Base-by-base conservation (phyloP, 35 echinoderm and acorn worm species). In the Diadema setosum region DNA sequence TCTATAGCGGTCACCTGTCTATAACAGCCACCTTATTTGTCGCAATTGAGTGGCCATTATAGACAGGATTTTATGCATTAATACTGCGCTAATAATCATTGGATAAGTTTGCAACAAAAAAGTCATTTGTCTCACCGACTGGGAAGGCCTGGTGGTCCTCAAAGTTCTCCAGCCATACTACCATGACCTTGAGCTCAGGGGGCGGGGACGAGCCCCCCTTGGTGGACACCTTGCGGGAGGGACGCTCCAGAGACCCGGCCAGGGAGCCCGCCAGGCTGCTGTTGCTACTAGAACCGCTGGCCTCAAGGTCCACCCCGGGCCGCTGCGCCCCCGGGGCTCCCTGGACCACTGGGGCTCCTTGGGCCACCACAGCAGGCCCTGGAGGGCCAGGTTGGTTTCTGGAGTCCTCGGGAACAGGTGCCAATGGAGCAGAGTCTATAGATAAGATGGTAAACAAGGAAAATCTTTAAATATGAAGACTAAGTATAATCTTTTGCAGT, bases 131-230 rank as follows among this genome's bases (percentile, higher is more conserved):
- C 84, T 92, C 81, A 99, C 96, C 65, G n/a, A 99, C 41, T 15
- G 96, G 96, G 32, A 99, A 99, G 14, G 82, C 70, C 25, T 92
- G 81, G 26, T 82, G 89, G 52, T 99, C 96, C 56, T 94, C 96
- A 94, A 94, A 99, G 70, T 89, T 92, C 84, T 99, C 96, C 69
- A 99, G 81, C 92, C 96, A 99, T 31, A 94, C 96, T 16, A 99
- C 93, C 3, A 99, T 49, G 3, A 99, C 89, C 60, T 94, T 94
- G 50, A 94, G 91, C 39, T 99, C 93, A 5, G 96, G 93, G 16
- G 90, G 64, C 17, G 83, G 46, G 15, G 89, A 58, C n/a, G 83
- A 70, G 8, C 85, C 89, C 50, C 57, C 81, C 50, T 91, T 94
- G 20, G 89, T 94, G 4, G 89, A 88, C 5, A 87, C 45, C 96